These are phyloP conservation scores for Aromia moschata DNA, from an alignment of 2,888 invertebrate species.

Conservation along the genomic window DNA sequence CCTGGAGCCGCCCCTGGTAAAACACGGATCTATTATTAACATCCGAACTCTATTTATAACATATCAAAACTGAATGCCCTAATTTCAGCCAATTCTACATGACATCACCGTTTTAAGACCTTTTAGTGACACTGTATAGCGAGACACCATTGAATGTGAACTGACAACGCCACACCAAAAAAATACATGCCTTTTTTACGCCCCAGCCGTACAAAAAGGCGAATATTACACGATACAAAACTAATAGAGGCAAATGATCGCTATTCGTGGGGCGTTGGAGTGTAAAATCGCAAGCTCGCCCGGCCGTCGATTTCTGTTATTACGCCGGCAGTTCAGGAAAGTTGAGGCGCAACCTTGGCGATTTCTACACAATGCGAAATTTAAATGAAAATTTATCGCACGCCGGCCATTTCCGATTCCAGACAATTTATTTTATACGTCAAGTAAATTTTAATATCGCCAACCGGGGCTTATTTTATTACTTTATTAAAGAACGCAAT, in stretches of 20 bases:
- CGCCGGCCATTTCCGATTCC: slow-evolving; percentile 16
- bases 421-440: slow-evolving; percentile 36
- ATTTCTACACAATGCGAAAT: slow-evolving; percentile 17
- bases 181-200: too few relatives aligned
- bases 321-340: background rate
- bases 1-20: too few relatives aligned
- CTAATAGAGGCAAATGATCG: background rate
- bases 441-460: slow-evolving; percentile 38
- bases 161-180: too few relatives aligned
- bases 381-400: slow-evolving; percentile 17
- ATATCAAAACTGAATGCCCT: too few relatives aligned
- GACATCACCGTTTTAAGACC: too few relatives aligned
- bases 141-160: too few relatives aligned
- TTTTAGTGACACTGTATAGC: too few relatives aligned
- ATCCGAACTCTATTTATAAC: too few relatives aligned
- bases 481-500: slow-evolving; percentile 37
- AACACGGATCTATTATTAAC: too few relatives aligned
- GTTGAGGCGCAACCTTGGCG: slow-evolving; percentile 11
- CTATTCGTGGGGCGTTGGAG: background rate
- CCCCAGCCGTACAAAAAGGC: too few relatives aligned
- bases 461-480: slow-evolving; percentile 33
- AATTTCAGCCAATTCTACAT: too few relatives aligned
- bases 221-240: too few relatives aligned
- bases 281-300: background rate
- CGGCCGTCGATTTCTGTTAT: slow-evolving; percentile 5